phyloP scores from a whole-genome alignment of 2,113 vertebrate species.

The Clarias batrachus region DNA sequence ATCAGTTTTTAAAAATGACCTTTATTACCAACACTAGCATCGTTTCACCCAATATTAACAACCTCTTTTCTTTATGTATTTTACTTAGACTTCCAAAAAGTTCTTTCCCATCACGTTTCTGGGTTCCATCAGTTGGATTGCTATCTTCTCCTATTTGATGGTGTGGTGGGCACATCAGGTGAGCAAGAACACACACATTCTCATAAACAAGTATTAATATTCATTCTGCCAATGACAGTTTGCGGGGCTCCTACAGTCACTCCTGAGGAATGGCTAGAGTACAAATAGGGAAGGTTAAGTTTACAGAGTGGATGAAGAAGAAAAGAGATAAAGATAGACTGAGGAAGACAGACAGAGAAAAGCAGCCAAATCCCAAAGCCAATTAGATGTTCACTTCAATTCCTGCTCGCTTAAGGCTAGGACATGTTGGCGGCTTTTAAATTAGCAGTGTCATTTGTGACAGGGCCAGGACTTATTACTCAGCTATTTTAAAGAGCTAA shows the following conservation, averaged over 20 bases:
- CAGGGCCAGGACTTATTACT: not conserved
- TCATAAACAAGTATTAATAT: not conserved
- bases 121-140: slow-evolving; percentile 91
- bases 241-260: not conserved
- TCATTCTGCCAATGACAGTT: slow-evolving; percentile 19
- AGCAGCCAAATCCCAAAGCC: slow-evolving; percentile 49
- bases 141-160: slow-evolving; percentile 94
- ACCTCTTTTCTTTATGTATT: slow-evolving; percentile 40
- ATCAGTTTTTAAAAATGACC: not conserved
- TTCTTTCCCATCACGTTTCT: slow-evolving; percentile 91
- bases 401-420: slow-evolving; percentile 12
- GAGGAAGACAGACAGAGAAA: slow-evolving; percentile 25
- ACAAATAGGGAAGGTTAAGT: not conserved
- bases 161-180: slow-evolving; percentile 99
- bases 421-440: slow-evolving; percentile 24
- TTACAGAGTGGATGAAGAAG: not conserved
- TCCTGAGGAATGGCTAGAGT: not conserved
- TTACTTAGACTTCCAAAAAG: slow-evolving; percentile 78
- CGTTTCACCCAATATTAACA: not conserved
- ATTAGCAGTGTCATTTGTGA: not conserved
- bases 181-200: slow-evolving; percentile 46
- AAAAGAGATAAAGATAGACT: slow-evolving; percentile 3
- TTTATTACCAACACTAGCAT: not conserved
- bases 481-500: not conserved
- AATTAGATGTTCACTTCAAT: slow-evolving; percentile 51